These are phyloP conservation scores for Tribolium madens DNA, from an alignment of 1,140 invertebrate species.

Conservation along the genomic window DNA sequence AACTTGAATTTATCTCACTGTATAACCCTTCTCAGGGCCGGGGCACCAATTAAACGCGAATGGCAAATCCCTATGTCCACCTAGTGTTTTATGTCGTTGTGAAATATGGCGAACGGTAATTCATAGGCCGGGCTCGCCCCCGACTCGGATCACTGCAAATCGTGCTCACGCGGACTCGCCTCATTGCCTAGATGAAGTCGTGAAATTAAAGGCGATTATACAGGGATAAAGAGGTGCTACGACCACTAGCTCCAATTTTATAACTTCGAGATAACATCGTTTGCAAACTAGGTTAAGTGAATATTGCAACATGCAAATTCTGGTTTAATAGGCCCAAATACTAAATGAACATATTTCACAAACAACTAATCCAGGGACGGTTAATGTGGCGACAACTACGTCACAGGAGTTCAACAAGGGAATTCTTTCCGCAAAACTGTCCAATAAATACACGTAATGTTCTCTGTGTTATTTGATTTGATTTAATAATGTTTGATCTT, in stretches of 20 bases:
- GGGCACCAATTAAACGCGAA: slow-evolving; percentile 31
- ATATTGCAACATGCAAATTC: slow-evolving; percentile 20
- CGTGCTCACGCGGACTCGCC: slow-evolving; percentile 14
- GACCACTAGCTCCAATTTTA: slow-evolving; percentile 1
- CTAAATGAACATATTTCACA: neutral
- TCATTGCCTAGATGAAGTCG: slow-evolving; percentile 26
- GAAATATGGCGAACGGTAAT: slow-evolving; percentile 31
- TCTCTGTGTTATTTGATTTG: too few species aligned
- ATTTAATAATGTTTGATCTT: too few species aligned
- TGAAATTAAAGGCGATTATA: slow-evolving; percentile 23
- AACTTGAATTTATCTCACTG: slow-evolving; percentile 37
- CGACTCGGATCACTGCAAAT: neutral
- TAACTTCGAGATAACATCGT: slow-evolving; percentile 30
- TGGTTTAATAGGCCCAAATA: neutral
- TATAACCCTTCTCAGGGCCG: slow-evolving; percentile 28
- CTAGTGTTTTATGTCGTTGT: slow-evolving; percentile 27
- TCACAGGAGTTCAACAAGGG: neutral
- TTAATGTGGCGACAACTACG: neutral
- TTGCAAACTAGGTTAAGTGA: slow-evolving; percentile 22
- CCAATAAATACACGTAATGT: too few species aligned
- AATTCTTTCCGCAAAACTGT: neutral
- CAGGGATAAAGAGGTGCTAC: neutral
- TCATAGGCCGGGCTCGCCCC: slow-evolving; percentile 1
- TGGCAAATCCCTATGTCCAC: slow-evolving; percentile 35
- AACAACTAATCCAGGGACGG: neutral